Conservation (phyloP, 2,113 vertebrate species). For the Anarhynchus alexandrinus region DNA sequence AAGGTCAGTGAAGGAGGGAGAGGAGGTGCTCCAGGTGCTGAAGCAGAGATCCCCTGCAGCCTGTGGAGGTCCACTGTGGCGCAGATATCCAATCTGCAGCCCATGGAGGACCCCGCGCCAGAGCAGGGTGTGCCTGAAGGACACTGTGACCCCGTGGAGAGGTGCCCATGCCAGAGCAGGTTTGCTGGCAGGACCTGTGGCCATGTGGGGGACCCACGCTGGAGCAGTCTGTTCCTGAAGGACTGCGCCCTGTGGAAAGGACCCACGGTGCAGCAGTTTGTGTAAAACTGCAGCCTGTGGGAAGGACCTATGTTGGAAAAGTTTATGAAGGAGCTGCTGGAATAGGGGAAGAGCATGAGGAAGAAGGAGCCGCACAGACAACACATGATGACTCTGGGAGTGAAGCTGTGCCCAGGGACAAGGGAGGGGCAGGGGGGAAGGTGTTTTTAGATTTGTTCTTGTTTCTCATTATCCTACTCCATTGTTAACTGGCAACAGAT, state of each 20-base stretch:
- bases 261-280: fast-evolving
- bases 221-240: background rate
- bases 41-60: background rate
- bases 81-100: background rate
- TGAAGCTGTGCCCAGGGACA: background rate
- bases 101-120: fast-evolving
- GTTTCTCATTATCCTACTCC: background rate
- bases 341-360: background rate
- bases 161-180: background rate
- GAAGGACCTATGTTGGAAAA: background rate
- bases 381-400: background rate
- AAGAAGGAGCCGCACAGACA: background rate
- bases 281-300: background rate
- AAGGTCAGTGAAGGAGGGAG: background rate
- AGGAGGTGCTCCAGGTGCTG: background rate
- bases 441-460: background rate
- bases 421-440: background rate
- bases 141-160: fast-evolving
- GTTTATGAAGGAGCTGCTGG: background rate
- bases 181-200: background rate
- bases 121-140: background rate
- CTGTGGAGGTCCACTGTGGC: background rate
- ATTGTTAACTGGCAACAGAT: background rate
- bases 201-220: fast-evolving
- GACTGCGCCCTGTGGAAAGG: background rate